These are phyloP conservation scores for Sphaeramia orbicularis DNA, from an alignment of 2,797 vertebrate species.

Conservation along the genomic window DNA sequence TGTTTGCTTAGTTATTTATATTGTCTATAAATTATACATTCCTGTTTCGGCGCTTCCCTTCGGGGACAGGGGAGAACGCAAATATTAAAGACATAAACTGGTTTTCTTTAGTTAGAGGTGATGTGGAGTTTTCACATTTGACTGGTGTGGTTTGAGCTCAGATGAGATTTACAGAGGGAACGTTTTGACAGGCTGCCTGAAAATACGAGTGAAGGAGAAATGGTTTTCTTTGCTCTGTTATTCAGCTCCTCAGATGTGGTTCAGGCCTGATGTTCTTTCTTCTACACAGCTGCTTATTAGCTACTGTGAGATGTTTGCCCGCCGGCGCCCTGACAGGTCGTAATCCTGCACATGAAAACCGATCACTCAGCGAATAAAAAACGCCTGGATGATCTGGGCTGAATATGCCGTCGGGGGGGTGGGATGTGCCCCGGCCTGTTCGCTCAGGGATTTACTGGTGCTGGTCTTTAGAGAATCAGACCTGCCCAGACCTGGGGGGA, in stretches of 20 bases:
- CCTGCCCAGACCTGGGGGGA: slow-evolving; percentile 37
- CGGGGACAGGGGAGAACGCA: neutral
- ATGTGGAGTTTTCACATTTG: slow-evolving; percentile 18
- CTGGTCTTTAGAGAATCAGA: slow-evolving; percentile 34
- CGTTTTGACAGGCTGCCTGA: slow-evolving; percentile 36
- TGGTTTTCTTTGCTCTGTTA: slow-evolving; percentile 39
- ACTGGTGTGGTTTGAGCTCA: slow-evolving; percentile 21
- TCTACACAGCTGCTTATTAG: slow-evolving; percentile 48
- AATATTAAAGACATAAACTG: neutral
- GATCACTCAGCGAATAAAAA: slow-evolving; percentile 42
- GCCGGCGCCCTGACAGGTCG: slow-evolving; percentile 10
- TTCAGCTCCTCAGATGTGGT: slow-evolving; percentile 59
- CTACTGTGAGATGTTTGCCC: slow-evolving; percentile 30
- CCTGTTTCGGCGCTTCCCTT: neutral
- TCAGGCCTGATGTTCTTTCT: slow-evolving; percentile 8
- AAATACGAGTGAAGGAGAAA: slow-evolving; percentile 36
- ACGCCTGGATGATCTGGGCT: slow-evolving; percentile 24
- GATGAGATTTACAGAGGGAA: slow-evolving; percentile 7
- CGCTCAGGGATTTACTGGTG: neutral
- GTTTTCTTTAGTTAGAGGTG: slow-evolving; percentile 4
- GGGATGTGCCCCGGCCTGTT: slow-evolving; percentile 15
- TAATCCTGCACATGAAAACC: slow-evolving; percentile 49
- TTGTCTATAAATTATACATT: neutral
- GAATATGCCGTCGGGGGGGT: slow-evolving; percentile 26
- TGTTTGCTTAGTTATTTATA: neutral